These are phyloP conservation scores for Diploptera punctata DNA, from an alignment of 2,888 invertebrate species.

Conservation along the genomic window DNA sequence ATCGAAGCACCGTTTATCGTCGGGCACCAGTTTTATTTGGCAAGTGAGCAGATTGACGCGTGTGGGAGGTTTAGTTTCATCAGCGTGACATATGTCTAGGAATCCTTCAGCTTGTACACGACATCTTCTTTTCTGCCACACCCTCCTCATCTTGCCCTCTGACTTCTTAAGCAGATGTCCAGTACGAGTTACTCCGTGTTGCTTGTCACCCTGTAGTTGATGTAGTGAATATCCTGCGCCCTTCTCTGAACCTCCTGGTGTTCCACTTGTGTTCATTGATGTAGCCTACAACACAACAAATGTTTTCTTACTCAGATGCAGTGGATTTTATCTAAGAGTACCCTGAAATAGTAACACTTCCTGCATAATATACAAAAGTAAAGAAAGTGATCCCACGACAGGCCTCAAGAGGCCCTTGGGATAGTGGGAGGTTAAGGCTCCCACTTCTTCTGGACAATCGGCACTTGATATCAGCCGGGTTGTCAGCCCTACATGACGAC, in stretches of 20 bases:
- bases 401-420: too few species aligned
- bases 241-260: conserved; percentile 38
- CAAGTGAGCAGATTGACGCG: conserved; percentile 94
- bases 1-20: conserved; percentile 95
- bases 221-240: conserved; percentile 90
- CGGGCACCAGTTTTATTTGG: conserved; percentile 94
- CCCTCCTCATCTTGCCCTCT: conserved; percentile 90
- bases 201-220: conserved; percentile 95
- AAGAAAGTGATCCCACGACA: too few species aligned
- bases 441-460: too few species aligned
- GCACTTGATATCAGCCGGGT: too few species aligned
- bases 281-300: conserved; percentile 26
- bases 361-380: too few species aligned
- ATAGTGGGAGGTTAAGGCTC: too few species aligned
- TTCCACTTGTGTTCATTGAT: conserved; percentile 39
- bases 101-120: conserved; percentile 90
- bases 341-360: too few species aligned
- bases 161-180: conserved; percentile 96
- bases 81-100: conserved; percentile 93
- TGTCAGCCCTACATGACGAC: too few species aligned
- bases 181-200: conserved; percentile 87
- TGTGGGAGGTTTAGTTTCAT: conserved; percentile 94
- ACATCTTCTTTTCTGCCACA: conserved; percentile 93
- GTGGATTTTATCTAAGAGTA: too few species aligned
- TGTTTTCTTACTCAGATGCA: too few species aligned